Conservation (phyloP, 2,113 vertebrate genomes). For the Sphyrna mokarran region DNA sequence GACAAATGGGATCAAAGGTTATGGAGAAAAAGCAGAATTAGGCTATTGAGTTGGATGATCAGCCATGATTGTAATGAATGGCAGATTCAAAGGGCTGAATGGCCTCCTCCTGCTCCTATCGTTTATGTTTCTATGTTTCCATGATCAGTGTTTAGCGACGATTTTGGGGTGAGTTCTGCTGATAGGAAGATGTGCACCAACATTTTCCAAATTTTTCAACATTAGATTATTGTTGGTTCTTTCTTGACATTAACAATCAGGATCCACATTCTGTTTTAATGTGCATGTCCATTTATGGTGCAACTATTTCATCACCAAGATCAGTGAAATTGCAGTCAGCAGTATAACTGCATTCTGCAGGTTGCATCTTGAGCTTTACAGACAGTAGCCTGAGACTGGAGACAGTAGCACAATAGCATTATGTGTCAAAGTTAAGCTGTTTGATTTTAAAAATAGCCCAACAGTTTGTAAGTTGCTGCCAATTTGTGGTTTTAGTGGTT, state of each 20-base stretch:
- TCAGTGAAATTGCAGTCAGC: not conserved
- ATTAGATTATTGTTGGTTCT: not conserved
- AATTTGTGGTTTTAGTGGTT: conserved; percentile 35
- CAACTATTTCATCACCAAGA: not conserved
- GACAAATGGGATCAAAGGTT: too few species aligned
- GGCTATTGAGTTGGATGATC: too few species aligned
- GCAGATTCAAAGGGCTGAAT: too few species aligned
- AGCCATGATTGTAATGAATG: too few species aligned
- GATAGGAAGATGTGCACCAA: too few species aligned
- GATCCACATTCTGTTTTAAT: not conserved
- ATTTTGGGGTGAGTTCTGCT: too few species aligned
- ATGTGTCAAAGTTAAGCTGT: not conserved
- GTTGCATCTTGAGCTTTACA: not conserved
- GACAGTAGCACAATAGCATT: not conserved
- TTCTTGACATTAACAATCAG: not conserved
- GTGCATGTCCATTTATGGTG: not conserved
- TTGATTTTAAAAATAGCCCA: not conserved
- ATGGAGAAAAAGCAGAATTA: too few species aligned
- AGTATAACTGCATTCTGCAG: not conserved
- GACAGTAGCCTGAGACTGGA: not conserved
- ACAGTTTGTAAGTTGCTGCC: not conserved
- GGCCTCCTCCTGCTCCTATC: too few species aligned
- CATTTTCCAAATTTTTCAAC: not conserved
- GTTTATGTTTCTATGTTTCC: too few species aligned
- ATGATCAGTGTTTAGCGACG: too few species aligned